Percentiles rank a stretch among this genome's conserved stretches.
phyloP scores from a whole-genome alignment of 2,113 vertebrate genomes.

The Hymenochirus boettgeri region DNA sequence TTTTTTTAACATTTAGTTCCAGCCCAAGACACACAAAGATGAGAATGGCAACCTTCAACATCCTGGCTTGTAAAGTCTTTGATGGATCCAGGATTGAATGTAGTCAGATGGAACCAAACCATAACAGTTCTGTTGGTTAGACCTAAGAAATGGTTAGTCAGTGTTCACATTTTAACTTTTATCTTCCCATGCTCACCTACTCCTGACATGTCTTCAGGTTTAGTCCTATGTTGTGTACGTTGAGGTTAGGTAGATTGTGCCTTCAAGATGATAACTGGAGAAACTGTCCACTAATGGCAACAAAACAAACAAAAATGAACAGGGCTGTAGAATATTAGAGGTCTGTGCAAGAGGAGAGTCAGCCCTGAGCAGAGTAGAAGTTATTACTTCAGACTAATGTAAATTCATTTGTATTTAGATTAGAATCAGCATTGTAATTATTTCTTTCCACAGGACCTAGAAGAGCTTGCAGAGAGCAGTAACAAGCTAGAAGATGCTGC shows the following conservation, averaged over 20 bases:
- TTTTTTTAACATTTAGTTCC: background rate
- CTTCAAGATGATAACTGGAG: too few species aligned
- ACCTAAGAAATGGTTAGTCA: too few species aligned
- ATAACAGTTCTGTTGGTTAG: background rate
- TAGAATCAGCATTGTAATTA: background rate
- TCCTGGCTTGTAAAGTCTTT: constrained; percentile 50
- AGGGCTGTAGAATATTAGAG: too few species aligned
- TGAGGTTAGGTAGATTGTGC: too few species aligned
- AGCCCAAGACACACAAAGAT: constrained; percentile 47
- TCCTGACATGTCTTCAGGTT: too few species aligned
- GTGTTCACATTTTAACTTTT: too few species aligned
- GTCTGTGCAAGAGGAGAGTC: too few species aligned
- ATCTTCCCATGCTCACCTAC: too few species aligned
- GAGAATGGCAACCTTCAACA: constrained; percentile 55
- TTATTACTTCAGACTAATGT: background rate
- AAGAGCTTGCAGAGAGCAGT: constrained; percentile 50
- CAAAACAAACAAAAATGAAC: too few species aligned
- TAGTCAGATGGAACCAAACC: constrained; percentile 33
- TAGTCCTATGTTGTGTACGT: too few species aligned
- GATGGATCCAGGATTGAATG: constrained; percentile 34
- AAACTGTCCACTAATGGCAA: too few species aligned
- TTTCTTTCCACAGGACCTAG: constrained; percentile 45
- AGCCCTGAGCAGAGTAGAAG: too few species aligned
- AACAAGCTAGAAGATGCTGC: constrained; percentile 69
- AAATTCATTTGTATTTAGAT: background rate